Percentiles rank a stretch among this genome's conserved stretches.
phyloP scores from a whole-genome alignment of 1,140 invertebrate genomes.

The Cotesia glomerata region DNA sequence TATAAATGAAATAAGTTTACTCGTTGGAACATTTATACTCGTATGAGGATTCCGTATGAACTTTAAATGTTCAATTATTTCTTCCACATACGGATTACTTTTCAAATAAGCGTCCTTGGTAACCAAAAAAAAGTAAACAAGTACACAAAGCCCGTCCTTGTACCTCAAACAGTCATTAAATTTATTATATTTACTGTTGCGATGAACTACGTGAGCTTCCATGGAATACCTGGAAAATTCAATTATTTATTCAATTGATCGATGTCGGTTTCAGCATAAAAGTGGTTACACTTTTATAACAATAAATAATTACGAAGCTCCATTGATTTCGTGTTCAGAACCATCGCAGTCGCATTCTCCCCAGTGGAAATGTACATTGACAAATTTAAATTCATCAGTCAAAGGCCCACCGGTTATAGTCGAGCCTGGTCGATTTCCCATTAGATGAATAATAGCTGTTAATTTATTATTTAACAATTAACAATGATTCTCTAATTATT shows the following conservation, averaged over 20 bases:
- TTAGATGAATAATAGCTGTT: conserved; percentile 37
- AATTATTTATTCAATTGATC: not conserved
- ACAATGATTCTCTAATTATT: not conserved
- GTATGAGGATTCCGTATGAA: conserved; percentile 50
- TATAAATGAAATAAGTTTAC: conserved; percentile 37
- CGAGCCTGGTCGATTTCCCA: conserved; percentile 42
- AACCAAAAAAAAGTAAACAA: conserved; percentile 77
- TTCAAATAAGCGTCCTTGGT: conserved; percentile 10
- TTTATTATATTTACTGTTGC: conserved; percentile 74
- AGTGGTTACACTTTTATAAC: no score
- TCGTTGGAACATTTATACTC: conserved; percentile 48
- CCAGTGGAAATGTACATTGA: conserved; percentile 86
- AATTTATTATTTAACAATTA: not conserved
- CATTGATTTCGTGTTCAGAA: conserved; percentile 83
- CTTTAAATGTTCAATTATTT: conserved; percentile 55
- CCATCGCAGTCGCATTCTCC: conserved; percentile 75
- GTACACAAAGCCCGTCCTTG: conserved; percentile 77
- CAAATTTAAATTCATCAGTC: conserved; percentile 72
- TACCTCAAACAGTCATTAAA: conserved; percentile 73
- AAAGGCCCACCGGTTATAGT: conserved; percentile 68
- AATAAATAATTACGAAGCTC: conserved; percentile 45
- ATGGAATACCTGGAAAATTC: conserved; percentile 67
- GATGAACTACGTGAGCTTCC: conserved; percentile 82
- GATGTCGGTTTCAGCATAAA: conserved; percentile 2
- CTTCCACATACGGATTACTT: conserved; percentile 48